Evolutionary conservation across 1,140 invertebrate genomes (phyloP).

Genomic region (Radopholus similis): DNA sequence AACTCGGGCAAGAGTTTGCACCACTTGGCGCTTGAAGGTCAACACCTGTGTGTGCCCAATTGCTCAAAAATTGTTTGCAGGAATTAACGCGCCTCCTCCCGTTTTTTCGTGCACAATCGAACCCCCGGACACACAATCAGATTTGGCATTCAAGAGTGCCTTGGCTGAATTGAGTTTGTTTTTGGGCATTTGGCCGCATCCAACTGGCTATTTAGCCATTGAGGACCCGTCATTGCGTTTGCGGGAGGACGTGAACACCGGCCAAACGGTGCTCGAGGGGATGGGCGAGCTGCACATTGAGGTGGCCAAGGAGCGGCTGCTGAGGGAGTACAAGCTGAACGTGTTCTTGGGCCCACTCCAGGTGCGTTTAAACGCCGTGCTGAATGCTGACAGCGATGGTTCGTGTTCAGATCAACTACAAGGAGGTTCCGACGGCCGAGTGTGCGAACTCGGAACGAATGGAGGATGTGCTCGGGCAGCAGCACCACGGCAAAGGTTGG

Average conservation of each 20-base stretch:
- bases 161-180: conserved; percentile 71
- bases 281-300: conserved; percentile 98
- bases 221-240: conserved; percentile 84
- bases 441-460: conserved; percentile 62
- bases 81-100: conserved; percentile 76
- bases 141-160: conserved; percentile 76
- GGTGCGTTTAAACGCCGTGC: conserved; percentile 64
- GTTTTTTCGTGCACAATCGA: conserved; percentile 97
- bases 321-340: conserved; percentile 83
- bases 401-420: conserved; percentile 66
- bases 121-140: too few species aligned
- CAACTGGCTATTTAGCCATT: conserved; percentile 57
- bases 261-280: conserved; percentile 54
- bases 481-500: conserved; percentile 25
- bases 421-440: conserved; percentile 65
- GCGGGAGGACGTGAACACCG: conserved; percentile 42
- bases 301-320: conserved; percentile 80
- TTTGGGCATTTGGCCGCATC: neutral
- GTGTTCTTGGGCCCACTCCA: conserved; percentile 86
- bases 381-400: neutral
- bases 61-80: conserved; percentile 62
- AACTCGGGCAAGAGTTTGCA: neutral
- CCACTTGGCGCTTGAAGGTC: conserved; percentile 1
- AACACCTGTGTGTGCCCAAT: neutral
- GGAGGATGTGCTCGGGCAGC: conserved; percentile 33